Conservation (phyloP, 2,797 vertebrate species). For the Semaprochilodus insignis region DNA sequence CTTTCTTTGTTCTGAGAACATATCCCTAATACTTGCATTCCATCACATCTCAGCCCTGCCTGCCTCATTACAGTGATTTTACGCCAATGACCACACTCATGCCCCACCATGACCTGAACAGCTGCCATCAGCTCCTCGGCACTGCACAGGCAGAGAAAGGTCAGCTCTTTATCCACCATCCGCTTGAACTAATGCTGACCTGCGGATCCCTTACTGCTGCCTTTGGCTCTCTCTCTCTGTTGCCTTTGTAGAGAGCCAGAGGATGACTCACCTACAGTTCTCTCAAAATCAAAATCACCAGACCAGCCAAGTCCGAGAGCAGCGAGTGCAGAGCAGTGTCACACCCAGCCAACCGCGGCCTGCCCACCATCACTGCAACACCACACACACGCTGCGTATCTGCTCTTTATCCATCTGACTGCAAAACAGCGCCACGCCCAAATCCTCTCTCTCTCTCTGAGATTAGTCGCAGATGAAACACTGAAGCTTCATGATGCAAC, state of each 20-base stretch:
- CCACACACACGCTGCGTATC: background rate
- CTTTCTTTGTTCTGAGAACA: no score
- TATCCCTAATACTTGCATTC: no score
- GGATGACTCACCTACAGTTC: constrained; percentile 20
- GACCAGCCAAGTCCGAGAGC: constrained; percentile 7
- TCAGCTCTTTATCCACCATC: constrained; percentile 11
- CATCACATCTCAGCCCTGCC: no score
- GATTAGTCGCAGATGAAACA: background rate
- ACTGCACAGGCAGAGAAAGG: constrained; percentile 23
- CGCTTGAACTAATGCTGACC: constrained; percentile 8
- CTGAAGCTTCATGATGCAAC: background rate
- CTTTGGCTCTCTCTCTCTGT: constrained; percentile 15
- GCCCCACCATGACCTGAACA: no score
- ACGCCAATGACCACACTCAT: background rate
- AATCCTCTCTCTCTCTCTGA: background rate
- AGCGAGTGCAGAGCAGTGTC: constrained; percentile 2
- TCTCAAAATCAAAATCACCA: constrained; percentile 7
- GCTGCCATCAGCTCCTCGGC: background rate
- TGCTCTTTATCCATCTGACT: background rate
- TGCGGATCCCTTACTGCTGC: constrained; percentile 2
- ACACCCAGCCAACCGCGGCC: background rate
- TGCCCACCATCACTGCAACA: background rate
- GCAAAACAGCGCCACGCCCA: constrained; percentile 14
- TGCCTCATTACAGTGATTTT: constrained; percentile 7
- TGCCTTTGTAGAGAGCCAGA: background rate